A percentile compares a stretch with the other conserved stretches of the same genome.
These are phyloP conservation scores for Drosophila fungiperda DNA, from an alignment of 2,888 invertebrate genomes.

Conservation along the genomic window DNA sequence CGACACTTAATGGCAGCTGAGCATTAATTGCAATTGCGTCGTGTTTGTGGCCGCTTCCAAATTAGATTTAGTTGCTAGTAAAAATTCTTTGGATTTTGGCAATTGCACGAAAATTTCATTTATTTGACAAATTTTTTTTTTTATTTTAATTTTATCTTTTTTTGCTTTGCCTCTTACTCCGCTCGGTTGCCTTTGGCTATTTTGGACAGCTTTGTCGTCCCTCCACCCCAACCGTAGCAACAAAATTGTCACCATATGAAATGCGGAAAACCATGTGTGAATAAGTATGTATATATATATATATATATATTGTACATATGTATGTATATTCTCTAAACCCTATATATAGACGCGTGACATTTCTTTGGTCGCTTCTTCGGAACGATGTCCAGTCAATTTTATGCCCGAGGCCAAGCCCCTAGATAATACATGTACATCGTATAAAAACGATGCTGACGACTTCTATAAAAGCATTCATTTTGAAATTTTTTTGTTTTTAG, in stretches of 20 bases:
- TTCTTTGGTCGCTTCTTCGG: constrained; percentile 56
- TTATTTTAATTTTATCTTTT: background rate
- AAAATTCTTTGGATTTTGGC: constrained; percentile 80
- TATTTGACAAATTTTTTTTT: constrained; percentile 52
- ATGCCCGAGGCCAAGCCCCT: constrained; percentile 60
- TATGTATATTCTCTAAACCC: constrained; percentile 23
- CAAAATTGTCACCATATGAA: constrained; percentile 74
- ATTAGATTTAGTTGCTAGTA: constrained; percentile 66
- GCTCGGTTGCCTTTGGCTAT: constrained; percentile 58
- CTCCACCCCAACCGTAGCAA: constrained; percentile 50
- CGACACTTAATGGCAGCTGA: constrained; percentile 66
- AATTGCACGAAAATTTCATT: constrained; percentile 80
- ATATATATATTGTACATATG: constrained; percentile 18
- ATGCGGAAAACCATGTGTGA: constrained; percentile 77
- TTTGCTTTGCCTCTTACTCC: constrained; percentile 1
- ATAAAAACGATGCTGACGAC: constrained; percentile 38
- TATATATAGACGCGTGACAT: constrained; percentile 77
- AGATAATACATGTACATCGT: constrained; percentile 43
- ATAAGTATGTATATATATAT: constrained; percentile 46
- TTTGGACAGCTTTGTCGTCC: constrained; percentile 68
- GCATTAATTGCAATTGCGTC: constrained; percentile 68
- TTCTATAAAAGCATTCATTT: constrained; percentile 55
- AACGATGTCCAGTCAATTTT: constrained; percentile 75
- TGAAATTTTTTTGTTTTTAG: constrained; percentile 8
- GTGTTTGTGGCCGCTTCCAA: constrained; percentile 47